phyloP scores from a whole-genome alignment of 2,797 vertebrate genomes.

The Aphelocoma californica region DNA sequence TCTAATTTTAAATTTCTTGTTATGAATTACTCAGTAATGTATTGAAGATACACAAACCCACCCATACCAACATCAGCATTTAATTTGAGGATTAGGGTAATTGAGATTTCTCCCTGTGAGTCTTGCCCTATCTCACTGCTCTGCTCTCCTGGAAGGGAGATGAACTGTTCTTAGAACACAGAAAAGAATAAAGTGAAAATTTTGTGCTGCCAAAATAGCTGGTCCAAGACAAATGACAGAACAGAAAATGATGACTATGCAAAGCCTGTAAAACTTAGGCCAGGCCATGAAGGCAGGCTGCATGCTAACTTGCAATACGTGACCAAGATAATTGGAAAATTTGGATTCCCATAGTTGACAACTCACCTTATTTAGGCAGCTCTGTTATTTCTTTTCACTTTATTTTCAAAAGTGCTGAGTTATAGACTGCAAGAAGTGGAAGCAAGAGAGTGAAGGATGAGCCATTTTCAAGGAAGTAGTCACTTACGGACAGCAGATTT shows the following conservation, averaged over 20 bases:
- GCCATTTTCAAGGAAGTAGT: not conserved
- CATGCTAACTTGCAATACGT: not conserved
- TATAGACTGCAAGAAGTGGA: not conserved
- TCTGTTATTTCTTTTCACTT: not conserved
- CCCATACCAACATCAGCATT: not conserved
- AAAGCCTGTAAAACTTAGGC: not conserved
- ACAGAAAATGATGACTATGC: not conserved
- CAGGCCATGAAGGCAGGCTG: not conserved
- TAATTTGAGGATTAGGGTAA: not conserved
- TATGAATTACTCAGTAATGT: not conserved
- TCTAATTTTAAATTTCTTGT: not conserved
- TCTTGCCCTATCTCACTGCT: not conserved
- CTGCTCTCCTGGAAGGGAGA: not conserved
- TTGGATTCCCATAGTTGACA: not conserved
- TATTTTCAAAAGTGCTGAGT: not conserved
- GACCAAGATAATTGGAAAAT: not conserved
- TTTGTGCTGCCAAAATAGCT: not conserved
- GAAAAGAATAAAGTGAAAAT: not conserved
- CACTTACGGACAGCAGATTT: not conserved
- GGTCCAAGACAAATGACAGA: not conserved
- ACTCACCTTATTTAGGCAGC: not conserved
- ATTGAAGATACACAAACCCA: fast-evolving
- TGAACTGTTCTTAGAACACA: not conserved
- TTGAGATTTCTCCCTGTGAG: not conserved
- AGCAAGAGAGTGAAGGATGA: not conserved